Evolutionary conservation across 2,797 vertebrate species (phyloP).

Genomic region (Helarctos malayanus): DNA sequence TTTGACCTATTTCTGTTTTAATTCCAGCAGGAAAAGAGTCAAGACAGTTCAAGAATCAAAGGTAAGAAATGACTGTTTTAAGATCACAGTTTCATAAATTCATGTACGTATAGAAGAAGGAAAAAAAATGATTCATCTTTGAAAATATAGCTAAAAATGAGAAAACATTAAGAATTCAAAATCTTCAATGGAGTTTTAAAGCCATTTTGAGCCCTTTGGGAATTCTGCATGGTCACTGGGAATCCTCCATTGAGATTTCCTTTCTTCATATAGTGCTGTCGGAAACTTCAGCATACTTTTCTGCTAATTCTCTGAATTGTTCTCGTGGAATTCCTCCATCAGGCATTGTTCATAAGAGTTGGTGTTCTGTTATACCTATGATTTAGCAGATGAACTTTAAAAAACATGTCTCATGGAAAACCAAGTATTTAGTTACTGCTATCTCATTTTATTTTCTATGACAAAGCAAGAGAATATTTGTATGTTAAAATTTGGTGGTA

Average conservation of each 20-base stretch:
- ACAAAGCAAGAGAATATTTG: neutral
- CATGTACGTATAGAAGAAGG: neutral
- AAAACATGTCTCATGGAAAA: neutral
- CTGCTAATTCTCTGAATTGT: neutral
- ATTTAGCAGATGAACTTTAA: neutral
- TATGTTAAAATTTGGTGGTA: neutral
- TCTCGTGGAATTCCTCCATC: neutral
- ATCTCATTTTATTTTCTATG: neutral
- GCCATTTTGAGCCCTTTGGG: neutral
- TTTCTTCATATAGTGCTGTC: neutral
- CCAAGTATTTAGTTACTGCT: neutral
- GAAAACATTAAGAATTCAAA: neutral
- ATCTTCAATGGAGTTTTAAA: neutral
- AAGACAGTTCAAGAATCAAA: slow-evolving; percentile 93
- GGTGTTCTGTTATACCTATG: neutral
- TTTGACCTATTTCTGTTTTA: slow-evolving; percentile 86
- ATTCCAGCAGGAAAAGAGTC: slow-evolving; percentile 94
- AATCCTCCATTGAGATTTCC: neutral
- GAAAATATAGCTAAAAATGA: slow-evolving; percentile 33
- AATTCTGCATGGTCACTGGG: fast-evolving
- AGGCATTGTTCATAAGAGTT: neutral
- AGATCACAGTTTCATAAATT: slow-evolving; percentile 56
- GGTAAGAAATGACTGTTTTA: slow-evolving; percentile 90
- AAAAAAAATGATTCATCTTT: neutral
- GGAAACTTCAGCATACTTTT: neutral